Base-by-base conservation (phyloP, 2,888 invertebrate genomes). In the Camptogramma bilineatum region DNA sequence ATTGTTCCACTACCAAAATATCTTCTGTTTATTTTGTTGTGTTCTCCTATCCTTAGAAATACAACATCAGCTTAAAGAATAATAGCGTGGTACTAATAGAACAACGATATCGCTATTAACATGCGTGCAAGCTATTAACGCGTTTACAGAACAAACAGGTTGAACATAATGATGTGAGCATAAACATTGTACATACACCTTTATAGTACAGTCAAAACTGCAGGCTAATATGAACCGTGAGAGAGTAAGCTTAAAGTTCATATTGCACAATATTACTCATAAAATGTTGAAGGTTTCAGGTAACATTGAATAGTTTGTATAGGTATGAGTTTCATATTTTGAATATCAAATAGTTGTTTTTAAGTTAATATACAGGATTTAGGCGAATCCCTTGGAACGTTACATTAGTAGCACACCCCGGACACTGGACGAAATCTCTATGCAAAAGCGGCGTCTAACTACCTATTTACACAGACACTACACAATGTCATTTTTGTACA, bases 111-210 rank as follows among this genome's bases (percentile, higher is more conserved):
- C 7, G 53, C 50, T 53, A 58, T 42, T 55, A 55, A 52, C 58
- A 62, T 54, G 66, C 54, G 62, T 65, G 48, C 24, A 16, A 47
- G 31, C 62, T 62, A 62, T 66, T 62, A 66, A 39, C 34, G 58
- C 28, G 58, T 66, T 66, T 66, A 58, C 61, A 42, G 47, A 62
- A 62, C 58, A 54, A 66, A 66, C 54, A 66, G 17, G 54, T 56
- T 53, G 17, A 56, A 44, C 60, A 52, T 64, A 60, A 59, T 61
- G 52, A 64, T 56, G 54, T 59, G 24, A 39, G 48, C 48, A 48
- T 61, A 60, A 61, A 60, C 60, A 64, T 31, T 60, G 59, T 52
- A 59, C 54, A 39, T 42, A 39, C 39, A 52, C 55, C 52, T 60
- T 56, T 52, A 56, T 42, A 39, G 47, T 13, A 19, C 24, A 42